These are phyloP conservation scores for Tragopan temminckii DNA, from an alignment of 2,797 vertebrate species.

Conservation along the genomic window DNA sequence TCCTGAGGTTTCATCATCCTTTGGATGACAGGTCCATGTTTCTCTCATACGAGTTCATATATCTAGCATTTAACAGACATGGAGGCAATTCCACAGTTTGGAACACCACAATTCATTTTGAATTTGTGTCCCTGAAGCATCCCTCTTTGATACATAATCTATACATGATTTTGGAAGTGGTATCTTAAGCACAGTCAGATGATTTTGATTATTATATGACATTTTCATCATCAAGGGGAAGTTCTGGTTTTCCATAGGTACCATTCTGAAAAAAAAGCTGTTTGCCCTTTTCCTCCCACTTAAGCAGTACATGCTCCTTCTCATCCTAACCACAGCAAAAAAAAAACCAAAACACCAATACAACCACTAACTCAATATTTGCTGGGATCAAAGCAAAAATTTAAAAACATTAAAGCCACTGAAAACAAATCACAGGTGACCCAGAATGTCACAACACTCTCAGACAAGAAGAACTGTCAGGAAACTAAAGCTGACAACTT, in stretches of 20 bases:
- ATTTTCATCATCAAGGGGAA: background rate
- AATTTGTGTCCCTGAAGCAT: background rate
- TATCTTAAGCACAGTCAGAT: background rate
- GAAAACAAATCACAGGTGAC: slow-evolving; percentile 48
- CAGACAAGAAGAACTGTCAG: slow-evolving; percentile 35
- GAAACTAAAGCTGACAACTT: slow-evolving; percentile 57
- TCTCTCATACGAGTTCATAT: background rate
- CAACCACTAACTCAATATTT: slow-evolving; percentile 9
- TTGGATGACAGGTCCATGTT: background rate
- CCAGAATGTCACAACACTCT: slow-evolving; percentile 22
- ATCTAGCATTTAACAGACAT: background rate
- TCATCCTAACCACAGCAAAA: background rate
- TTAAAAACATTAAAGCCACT: slow-evolving; percentile 8
- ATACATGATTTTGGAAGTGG: background rate
- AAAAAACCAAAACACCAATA: background rate
- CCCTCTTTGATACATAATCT: background rate
- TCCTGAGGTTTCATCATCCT: background rate
- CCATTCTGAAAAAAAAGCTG: background rate
- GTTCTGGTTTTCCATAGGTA: background rate
- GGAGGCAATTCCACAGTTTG: background rate
- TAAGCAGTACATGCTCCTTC: background rate
- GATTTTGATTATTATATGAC: background rate
- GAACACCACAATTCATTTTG: background rate
- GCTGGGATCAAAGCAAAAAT: background rate
- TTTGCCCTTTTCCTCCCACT: background rate